phyloP scores from a whole-genome alignment of 1,140 invertebrate species.

The Ceratina calcarata region DNA sequence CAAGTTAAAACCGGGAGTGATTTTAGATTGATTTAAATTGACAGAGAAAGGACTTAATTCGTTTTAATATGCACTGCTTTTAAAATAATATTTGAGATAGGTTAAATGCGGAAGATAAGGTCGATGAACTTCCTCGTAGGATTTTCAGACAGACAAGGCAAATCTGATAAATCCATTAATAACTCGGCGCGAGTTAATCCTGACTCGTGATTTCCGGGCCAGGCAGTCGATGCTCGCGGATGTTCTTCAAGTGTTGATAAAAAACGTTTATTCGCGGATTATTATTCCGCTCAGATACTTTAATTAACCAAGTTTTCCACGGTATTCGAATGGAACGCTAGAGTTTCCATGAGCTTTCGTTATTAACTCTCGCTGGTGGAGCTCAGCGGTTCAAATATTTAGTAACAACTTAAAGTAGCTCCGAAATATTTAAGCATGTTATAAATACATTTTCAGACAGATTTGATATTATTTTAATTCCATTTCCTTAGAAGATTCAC shows the following conservation, averaged over 20 bases:
- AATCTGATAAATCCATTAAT: neutral
- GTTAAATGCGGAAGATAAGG: no score
- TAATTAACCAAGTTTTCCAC: conserved; percentile 40
- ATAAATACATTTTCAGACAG: neutral
- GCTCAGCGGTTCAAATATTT: conserved; percentile 30
- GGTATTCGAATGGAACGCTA: neutral
- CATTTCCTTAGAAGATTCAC: no score
- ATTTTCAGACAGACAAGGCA: no score
- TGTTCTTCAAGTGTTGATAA: neutral
- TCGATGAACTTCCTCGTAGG: no score
- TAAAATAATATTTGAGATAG: no score
- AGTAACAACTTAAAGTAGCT: neutral
- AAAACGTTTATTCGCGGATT: conserved; percentile 19
- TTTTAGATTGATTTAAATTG: neutral
- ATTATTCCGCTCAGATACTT: conserved; percentile 10
- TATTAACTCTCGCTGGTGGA: conserved; percentile 27
- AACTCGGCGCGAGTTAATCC: neutral
- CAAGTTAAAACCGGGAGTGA: neutral
- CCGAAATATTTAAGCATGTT: neutral
- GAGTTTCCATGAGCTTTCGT: conserved; percentile 2
- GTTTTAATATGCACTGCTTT: no score
- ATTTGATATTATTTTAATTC: no score
- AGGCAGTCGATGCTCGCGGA: neutral
- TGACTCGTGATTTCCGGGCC: neutral
- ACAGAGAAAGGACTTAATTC: no score